phyloP scores from a whole-genome alignment of 2,888 invertebrate species.

The Helleia helle region DNA sequence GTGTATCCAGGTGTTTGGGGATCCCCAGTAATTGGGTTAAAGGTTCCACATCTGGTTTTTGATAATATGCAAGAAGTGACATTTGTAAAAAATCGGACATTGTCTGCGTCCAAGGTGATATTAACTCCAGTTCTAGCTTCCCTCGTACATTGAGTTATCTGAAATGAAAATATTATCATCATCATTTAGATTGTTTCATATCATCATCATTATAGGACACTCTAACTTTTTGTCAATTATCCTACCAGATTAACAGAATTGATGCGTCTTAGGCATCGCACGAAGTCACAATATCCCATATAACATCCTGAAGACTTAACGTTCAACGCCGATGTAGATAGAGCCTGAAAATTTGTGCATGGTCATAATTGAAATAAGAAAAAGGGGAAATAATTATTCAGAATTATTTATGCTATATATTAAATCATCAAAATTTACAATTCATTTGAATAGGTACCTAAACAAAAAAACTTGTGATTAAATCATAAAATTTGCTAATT shows the following conservation, averaged over 20 bases:
- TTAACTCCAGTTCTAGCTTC: slow-evolving; percentile 66
- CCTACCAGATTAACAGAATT: slow-evolving; percentile 73
- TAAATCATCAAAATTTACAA: no score
- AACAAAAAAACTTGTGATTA: no score
- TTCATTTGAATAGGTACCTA: no score
- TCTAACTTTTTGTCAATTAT: not conserved
- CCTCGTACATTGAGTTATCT: slow-evolving; percentile 70
- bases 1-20: slow-evolving; percentile 68
- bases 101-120: slow-evolving; percentile 61
- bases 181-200: no score
- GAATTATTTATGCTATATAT: no score
- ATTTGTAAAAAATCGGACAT: slow-evolving; percentile 73
- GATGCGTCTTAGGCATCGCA: slow-evolving; percentile 70
- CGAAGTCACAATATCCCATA: slow-evolving; percentile 76
- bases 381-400: no score
- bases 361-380: no score
- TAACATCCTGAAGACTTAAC: slow-evolving; percentile 68
- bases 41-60: slow-evolving; percentile 74
- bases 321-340: slow-evolving; percentile 58
- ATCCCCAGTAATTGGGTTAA: slow-evolving; percentile 79
- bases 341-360: slow-evolving; percentile 43
- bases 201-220: no score
- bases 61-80: slow-evolving; percentile 79
- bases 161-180: slow-evolving; percentile 9
- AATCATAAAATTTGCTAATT: no score